Evolutionary conservation across 1,140 invertebrate genomes (phyloP), one percentile per base, ranked within the genome.

Genomic region (Nylanderia fulva): DNA sequence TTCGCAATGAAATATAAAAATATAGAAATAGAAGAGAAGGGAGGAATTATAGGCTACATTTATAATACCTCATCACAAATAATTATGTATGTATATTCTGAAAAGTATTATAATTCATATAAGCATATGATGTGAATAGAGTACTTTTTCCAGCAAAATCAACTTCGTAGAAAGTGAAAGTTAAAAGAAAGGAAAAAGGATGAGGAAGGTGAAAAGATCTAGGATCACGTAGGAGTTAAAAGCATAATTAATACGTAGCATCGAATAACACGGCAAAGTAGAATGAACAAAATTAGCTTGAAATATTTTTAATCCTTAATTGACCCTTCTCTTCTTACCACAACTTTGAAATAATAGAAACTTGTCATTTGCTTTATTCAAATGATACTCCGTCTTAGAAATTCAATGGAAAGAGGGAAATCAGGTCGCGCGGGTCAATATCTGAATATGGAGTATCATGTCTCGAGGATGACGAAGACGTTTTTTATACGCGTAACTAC

Each of bases 401-500:
- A 60, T 82, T 68, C 36, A 27, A 56, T 48, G 45, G 27, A 82
- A 82, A 58, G 45, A 52, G 2, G 66, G 77, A 82, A 82, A 82
- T 72, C 52, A 58, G 77, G 77, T 82, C 54, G 39, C 63, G 4
- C 18, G 24, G 66, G 77, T 82, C 77, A 72, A 58, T 82, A 60
- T 82, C 66, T 82, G 36, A 24, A 27, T 69, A 33, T n/a, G 71
- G 52, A 24, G 39, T 69, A 52, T 42, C 24, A 29, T 58, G 64
- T 33, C 76, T 60, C 68, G 54, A 82, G 36, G 13, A 72, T 82
- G 66, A 82, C 77, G 52, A 72, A 33, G 66, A 9, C 8, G 24
- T 58, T 72, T 71, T 4, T 69, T 72, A 52, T 39, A 11, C 21
- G n/a, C 7, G 29, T 39, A 48, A 69, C 9, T 36, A 33, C 11